Evolutionary conservation across 2,888 invertebrate species (phyloP).

Genomic region (Escarpia spicata): DNA sequence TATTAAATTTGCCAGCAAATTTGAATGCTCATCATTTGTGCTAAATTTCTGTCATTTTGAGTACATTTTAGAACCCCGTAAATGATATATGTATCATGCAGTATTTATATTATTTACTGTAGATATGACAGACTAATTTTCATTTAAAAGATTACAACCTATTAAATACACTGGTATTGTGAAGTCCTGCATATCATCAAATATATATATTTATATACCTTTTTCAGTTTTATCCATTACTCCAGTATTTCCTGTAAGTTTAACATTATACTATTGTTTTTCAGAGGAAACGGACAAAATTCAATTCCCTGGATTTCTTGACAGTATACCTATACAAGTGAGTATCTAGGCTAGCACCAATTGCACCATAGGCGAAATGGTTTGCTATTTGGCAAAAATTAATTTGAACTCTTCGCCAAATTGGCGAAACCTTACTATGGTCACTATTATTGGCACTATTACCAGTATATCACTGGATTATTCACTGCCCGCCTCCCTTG

Average conservation of each 20-base stretch:
- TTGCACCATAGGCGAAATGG: too few relatives aligned
- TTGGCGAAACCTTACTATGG: too few relatives aligned
- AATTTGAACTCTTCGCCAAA: too few relatives aligned
- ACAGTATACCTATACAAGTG: slow-evolving; percentile 63
- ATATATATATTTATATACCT: background rate
- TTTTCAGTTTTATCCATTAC: background rate
- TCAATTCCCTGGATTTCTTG: slow-evolving; percentile 64
- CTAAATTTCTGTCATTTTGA: background rate
- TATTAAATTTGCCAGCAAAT: slow-evolving; percentile 33
- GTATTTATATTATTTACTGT: background rate
- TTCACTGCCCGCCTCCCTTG: too few relatives aligned
- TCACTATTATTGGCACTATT: too few relatives aligned
- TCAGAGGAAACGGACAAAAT: slow-evolving; percentile 64
- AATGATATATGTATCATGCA: background rate
- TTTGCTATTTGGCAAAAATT: too few relatives aligned
- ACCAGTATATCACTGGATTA: too few relatives aligned
- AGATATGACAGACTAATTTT: background rate
- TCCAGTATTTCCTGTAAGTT: background rate
- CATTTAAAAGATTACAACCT: background rate
- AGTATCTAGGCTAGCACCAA: slow-evolving; percentile 27
- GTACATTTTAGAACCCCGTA: background rate
- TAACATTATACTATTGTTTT: slow-evolving; percentile 19
- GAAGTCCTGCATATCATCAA: too few relatives aligned
- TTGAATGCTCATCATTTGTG: background rate
- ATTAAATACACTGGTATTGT: background rate